These are phyloP conservation scores for Pediacus dermestoides DNA, from an alignment of 2,888 invertebrate genomes.

Conservation along the genomic window DNA sequence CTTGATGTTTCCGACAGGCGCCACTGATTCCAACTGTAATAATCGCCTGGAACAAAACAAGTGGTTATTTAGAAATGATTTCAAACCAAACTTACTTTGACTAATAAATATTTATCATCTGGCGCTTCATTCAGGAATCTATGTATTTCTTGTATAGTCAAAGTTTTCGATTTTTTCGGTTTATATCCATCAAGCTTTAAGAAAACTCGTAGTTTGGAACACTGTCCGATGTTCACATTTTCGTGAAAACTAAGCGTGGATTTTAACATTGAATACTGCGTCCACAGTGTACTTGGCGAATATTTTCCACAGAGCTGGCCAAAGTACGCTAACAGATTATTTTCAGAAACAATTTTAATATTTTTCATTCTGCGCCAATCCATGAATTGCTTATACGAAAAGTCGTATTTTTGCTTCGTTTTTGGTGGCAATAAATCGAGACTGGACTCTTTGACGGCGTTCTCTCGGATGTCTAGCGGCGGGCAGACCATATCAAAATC, in stretches of 20 bases:
- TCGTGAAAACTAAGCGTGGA: neutral
- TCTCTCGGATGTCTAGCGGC: constrained; percentile 3
- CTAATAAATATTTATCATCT: neutral
- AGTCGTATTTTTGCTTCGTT: constrained; percentile 17
- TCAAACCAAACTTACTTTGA: constrained; percentile 18
- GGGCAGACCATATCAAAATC: too few species aligned
- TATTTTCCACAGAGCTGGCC: neutral
- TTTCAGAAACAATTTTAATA: neutral
- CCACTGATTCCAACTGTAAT: constrained; percentile 21
- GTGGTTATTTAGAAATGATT: too few species aligned
- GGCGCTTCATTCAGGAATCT: neutral
- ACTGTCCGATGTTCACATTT: neutral
- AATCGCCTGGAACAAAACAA: constrained; percentile 18
- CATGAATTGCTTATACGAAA: neutral
- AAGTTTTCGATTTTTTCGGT: neutral
- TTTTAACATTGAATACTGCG: neutral
- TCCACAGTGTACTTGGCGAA: neutral
- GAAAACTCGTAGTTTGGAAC: neutral
- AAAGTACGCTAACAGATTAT: constrained; percentile 1
- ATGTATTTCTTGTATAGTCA: neutral
- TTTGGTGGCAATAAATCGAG: constrained; percentile 16
- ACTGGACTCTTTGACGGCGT: neutral
- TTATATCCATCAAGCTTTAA: neutral
- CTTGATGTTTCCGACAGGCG: constrained; percentile 18
- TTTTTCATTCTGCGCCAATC: neutral